Evolutionary conservation across 2,888 invertebrate genomes (phyloP).

Genomic region (Pomacea canaliculata): DNA sequence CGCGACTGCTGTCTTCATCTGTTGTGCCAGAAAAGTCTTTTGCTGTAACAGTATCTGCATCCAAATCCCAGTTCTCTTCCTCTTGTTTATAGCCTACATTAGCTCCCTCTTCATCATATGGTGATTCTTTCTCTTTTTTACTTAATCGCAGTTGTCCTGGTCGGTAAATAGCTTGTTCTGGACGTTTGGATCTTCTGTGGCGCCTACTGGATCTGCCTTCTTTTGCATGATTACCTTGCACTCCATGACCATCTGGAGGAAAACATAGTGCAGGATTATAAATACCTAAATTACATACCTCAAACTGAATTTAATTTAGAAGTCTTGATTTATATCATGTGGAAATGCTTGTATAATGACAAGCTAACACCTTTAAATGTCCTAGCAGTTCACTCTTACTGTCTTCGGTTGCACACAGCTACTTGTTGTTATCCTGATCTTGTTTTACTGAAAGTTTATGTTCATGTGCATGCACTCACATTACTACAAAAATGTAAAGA

Average conservation of each 20-base stretch:
- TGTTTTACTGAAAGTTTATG: no score
- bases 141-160: conserved; percentile 46
- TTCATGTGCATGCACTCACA: no score
- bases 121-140: conserved; percentile 30
- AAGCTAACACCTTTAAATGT: no score
- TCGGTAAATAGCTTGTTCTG: conserved; percentile 49
- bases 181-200: conserved; percentile 37
- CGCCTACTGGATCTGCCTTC: background rate
- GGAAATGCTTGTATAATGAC: no score
- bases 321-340: no score
- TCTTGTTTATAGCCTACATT: conserved; percentile 21
- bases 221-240: conserved; percentile 1
- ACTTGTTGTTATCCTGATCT: background rate
- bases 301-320: no score
- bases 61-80: conserved; percentile 46
- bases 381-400: no score
- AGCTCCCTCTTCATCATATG: conserved; percentile 14
- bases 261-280: background rate
- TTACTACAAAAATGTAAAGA: no score
- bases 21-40: conserved; percentile 30
- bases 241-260: conserved; percentile 7
- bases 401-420: background rate
- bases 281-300: background rate
- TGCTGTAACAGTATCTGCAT: conserved; percentile 32
- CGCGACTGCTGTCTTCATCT: conserved; percentile 50